phyloP scores from a whole-genome alignment of 2,797 vertebrate genomes.

The Meda fulgida region DNA sequence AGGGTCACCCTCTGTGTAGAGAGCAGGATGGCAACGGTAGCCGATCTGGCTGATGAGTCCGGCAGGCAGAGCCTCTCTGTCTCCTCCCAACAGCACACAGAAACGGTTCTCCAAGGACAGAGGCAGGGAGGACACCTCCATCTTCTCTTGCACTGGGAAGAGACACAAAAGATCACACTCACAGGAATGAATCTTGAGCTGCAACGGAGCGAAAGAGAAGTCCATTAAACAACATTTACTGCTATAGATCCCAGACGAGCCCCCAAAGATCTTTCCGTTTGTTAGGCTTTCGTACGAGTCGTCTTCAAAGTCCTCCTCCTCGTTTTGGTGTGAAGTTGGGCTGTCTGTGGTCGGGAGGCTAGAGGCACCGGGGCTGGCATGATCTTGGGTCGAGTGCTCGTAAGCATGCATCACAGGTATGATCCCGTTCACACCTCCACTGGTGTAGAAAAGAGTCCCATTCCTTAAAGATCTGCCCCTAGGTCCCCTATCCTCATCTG shows the following conservation, averaged over 20 bases:
- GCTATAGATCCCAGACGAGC: constrained; percentile 84
- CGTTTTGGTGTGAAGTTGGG: constrained; percentile 92
- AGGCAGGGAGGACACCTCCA: constrained; percentile 85
- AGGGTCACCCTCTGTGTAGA: constrained; percentile 95
- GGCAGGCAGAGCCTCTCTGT: constrained; percentile 92
- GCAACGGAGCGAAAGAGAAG: constrained; percentile 20
- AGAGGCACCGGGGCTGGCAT: constrained; percentile 90
- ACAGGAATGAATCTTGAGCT: constrained; percentile 17
- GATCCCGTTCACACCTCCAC: constrained; percentile 78
- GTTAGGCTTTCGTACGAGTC: constrained; percentile 88
- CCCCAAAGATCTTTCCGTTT: constrained; percentile 90
- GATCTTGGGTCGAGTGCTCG: constrained; percentile 84
- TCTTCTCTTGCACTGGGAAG: constrained; percentile 86
- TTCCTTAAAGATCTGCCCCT: constrained; percentile 65
- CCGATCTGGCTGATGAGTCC: constrained; percentile 97
- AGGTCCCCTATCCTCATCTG: constrained; percentile 49
- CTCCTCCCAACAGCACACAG: constrained; percentile 92
- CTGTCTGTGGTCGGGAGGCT: constrained; percentile 94
- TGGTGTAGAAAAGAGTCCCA: constrained; percentile 76
- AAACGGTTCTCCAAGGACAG: constrained; percentile 89
- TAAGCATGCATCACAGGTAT: constrained; percentile 86
- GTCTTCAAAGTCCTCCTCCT: constrained; percentile 94
- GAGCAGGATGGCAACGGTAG: constrained; percentile 95
- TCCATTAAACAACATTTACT: constrained; percentile 73
- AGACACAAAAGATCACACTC: constrained; percentile 50